A percentile compares a stretch with the other conserved stretches of the same genome.
Evolutionary conservation across 2,113 vertebrate species (phyloP).

Genomic region (Xenopus laevis): DNA sequence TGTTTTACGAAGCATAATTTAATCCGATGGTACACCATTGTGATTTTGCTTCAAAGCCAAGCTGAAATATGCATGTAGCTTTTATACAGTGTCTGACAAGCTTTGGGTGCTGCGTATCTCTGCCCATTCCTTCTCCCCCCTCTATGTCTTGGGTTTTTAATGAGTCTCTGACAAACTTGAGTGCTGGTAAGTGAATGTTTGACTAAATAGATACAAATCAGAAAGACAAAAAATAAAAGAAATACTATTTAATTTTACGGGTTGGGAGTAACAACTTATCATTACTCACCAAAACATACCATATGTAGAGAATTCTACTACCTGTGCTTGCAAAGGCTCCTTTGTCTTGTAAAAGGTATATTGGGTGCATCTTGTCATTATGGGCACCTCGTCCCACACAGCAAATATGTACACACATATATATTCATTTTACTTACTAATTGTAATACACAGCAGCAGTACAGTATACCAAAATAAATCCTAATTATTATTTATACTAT

Average conservation of each 20-base stretch:
- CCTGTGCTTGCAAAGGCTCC: neutral
- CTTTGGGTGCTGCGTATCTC: slow-evolving; percentile 34
- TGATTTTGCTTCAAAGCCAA: slow-evolving; percentile 43
- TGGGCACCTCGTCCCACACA: too few relatives aligned
- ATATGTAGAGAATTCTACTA: slow-evolving; percentile 16
- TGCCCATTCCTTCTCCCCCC: slow-evolving; percentile 25
- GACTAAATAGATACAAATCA: slow-evolving; percentile 26
- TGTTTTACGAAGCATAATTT: slow-evolving; percentile 42
- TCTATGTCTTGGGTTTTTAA: slow-evolving; percentile 38
- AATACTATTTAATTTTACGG: neutral
- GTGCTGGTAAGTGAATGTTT: slow-evolving; percentile 39
- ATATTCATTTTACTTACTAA: too few relatives aligned
- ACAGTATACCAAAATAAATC: too few relatives aligned
- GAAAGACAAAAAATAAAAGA: neutral
- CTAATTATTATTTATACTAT: too few relatives aligned
- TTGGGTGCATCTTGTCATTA: too few relatives aligned
- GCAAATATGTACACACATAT: too few relatives aligned
- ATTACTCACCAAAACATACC: slow-evolving; percentile 9
- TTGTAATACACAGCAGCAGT: too few relatives aligned
- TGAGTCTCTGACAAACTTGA: slow-evolving; percentile 41
- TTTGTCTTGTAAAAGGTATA: too few relatives aligned
- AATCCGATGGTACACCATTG: slow-evolving; percentile 38
- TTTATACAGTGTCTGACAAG: slow-evolving; percentile 34
- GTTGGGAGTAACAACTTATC: neutral
- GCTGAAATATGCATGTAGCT: slow-evolving; percentile 45